Percentiles rank a stretch among this genome's conserved stretches.
phyloP scores from a whole-genome alignment of 2,797 vertebrate genomes.

The Chelonia mydas region DNA sequence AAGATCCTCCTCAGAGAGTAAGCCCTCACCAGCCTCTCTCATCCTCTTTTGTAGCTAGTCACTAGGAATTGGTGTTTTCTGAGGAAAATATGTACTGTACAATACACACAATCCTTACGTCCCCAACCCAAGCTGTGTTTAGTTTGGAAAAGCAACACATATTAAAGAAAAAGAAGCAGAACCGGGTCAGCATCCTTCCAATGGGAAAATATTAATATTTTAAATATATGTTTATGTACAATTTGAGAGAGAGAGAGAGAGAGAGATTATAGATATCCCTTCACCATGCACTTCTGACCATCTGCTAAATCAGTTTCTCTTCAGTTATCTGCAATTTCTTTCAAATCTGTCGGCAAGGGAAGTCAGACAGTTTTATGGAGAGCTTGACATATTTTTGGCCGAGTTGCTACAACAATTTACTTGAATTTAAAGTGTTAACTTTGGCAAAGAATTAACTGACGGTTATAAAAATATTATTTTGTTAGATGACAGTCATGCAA shows the following conservation, averaged over 20 bases:
- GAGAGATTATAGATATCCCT: constrained; percentile 46
- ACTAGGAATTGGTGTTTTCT: constrained; percentile 64
- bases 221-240: constrained; percentile 37
- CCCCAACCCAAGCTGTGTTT: constrained; percentile 76
- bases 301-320: constrained; percentile 75
- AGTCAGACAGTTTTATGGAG: constrained; percentile 75
- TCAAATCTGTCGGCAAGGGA: constrained; percentile 61
- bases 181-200: constrained; percentile 56
- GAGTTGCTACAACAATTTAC: constrained; percentile 57
- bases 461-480: constrained; percentile 73
- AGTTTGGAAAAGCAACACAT: constrained; percentile 67
- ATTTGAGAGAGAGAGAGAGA: not conserved
- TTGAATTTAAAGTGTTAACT: constrained; percentile 73
- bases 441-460: constrained; percentile 73
- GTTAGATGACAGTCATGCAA: constrained; percentile 71
- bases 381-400: constrained; percentile 72
- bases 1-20: not conserved
- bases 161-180: constrained; percentile 58
- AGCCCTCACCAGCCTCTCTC: not conserved
- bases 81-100: constrained; percentile 72
- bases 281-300: constrained; percentile 55
- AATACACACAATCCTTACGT: constrained; percentile 63
- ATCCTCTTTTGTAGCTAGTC: constrained; percentile 50
- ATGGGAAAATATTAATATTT: constrained; percentile 67
- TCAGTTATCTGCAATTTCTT: constrained; percentile 71